phyloP scores from a whole-genome alignment of 2,888 invertebrate genomes.

The Epirrhoe alternata region DNA sequence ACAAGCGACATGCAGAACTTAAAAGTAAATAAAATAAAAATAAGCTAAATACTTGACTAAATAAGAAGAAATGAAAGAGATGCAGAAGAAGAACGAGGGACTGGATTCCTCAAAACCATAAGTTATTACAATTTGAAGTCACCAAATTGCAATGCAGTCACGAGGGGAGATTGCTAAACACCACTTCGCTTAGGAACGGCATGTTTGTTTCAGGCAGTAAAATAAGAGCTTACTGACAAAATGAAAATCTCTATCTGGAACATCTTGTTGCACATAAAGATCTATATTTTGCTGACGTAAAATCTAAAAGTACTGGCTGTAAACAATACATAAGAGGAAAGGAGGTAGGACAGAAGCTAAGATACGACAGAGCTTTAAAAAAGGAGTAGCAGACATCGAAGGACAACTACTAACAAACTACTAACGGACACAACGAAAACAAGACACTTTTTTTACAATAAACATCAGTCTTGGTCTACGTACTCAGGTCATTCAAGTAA shows the following conservation, averaged over 20 bases:
- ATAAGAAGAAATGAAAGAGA: conserved; percentile 48
- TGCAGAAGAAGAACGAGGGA: conserved; percentile 80
- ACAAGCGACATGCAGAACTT: conserved; percentile 16
- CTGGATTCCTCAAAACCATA: conserved; percentile 84
- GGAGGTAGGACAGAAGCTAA: conserved; percentile 33
- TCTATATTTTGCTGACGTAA: conserved; percentile 55
- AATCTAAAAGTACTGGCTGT: conserved; percentile 58
- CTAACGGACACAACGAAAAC: conserved; percentile 37
- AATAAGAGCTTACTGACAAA: conserved; percentile 54
- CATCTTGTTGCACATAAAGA: conserved; percentile 68
- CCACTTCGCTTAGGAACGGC: conserved; percentile 66
- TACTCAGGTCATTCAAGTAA: conserved; percentile 18
- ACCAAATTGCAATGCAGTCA: conserved; percentile 86
- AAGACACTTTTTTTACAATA: conserved; percentile 36
- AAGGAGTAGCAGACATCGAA: conserved; percentile 41
- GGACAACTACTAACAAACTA: conserved; percentile 38
- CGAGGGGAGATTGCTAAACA: conserved; percentile 84
- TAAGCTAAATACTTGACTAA: conserved; percentile 15
- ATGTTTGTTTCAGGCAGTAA: conserved; percentile 60
- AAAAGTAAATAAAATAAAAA: conserved; percentile 8
- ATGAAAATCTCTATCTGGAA: conserved; percentile 70
- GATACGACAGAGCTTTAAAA: conserved; percentile 41
- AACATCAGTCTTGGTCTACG: conserved; percentile 28
- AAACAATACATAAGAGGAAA: conserved; percentile 56
- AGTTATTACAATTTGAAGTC: conserved; percentile 84